Conservation (phyloP, 2,888 invertebrate species). For the Cenopis cana region DNA sequence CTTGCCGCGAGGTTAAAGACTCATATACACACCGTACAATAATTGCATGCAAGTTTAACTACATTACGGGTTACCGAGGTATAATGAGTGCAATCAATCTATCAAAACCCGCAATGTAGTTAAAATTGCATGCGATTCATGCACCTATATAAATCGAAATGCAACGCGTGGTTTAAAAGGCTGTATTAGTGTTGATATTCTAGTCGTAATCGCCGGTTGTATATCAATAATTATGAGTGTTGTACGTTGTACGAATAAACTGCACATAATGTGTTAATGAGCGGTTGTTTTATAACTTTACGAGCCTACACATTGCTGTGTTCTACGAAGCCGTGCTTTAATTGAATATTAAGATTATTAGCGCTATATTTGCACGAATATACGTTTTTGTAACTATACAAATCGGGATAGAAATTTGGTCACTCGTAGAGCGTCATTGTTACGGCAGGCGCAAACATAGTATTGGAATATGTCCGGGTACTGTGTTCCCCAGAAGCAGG, state of each 20-base stretch:
- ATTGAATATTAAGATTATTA: conserved; percentile 11
- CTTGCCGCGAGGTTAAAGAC: too few relatives aligned
- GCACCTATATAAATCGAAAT: too few relatives aligned
- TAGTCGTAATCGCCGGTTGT: conserved; percentile 8
- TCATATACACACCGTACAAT: too few relatives aligned
- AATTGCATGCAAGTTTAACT: too few relatives aligned
- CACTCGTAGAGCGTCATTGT: not conserved
- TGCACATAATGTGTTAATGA: conserved; percentile 19
- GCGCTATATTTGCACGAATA: not conserved
- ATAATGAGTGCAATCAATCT: too few relatives aligned
- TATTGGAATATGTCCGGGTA: too few relatives aligned
- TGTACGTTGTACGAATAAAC: conserved; percentile 7
- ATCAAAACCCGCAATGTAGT: too few relatives aligned
- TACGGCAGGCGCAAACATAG: too few relatives aligned
- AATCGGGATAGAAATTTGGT: not conserved
- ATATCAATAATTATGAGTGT: conserved; percentile 23
- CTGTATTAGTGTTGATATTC: conserved; percentile 7
- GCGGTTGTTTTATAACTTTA: conserved; percentile 14
- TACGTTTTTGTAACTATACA: not conserved
- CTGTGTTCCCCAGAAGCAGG: too few relatives aligned
- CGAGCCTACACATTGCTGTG: conserved; percentile 7
- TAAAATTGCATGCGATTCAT: too few relatives aligned
- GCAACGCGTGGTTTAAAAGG: not conserved
- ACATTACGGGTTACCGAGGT: too few relatives aligned
- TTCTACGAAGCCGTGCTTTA: conserved; percentile 17